Evolutionary conservation across 2,888 invertebrate species (phyloP), one percentile per base, ranked within the genome.

Genomic region (Torymus texanus): DNA sequence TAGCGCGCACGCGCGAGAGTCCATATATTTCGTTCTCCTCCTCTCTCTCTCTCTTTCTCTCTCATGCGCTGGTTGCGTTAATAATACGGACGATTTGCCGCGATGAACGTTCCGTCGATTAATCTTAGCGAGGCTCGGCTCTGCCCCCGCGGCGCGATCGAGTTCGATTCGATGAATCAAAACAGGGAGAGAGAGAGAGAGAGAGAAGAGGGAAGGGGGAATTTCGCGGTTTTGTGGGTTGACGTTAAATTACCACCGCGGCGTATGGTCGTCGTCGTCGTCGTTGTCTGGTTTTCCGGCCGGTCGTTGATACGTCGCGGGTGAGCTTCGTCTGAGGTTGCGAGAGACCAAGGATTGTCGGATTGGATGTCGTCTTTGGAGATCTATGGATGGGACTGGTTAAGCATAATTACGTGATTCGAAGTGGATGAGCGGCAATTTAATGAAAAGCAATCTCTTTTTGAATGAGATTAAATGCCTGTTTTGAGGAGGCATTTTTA

Each of bases 51-150:
- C 51, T 51, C 12, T 21, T 21, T 21, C 21, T 29, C 18, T 58
- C 24, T 2, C 41, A 18, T 41, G 24, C 58, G 63, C 51, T 50
- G 55, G 55, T 58, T 14, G 63, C 65, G 50, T 56, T 73, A 78
- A 73, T 67, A 78, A 61, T 62, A 67, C 71, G 67, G 66, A 56
- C 78, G 72, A 78, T 78, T 78, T 73, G 61, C 72, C 53, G 56
- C 63, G 11, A 70, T 56, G 56, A 76, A 76, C n/a, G 21, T 63
- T 63, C 56, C 63, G 16, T 13, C 53, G 50, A 61, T 73, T 67
- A 59, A 61, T 78, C 72, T 67, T 18, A 4, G 41, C 41, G 41
- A 41, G 41, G 41, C 41, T 41, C 41, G 41, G 41, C 8, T 24
- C 13, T 29, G n/a, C 12, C 14, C 3, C 55, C 16, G 41, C 41